These are phyloP conservation scores for Parascotia fuliginaria DNA, from an alignment of 2,888 invertebrate species.

Conservation along the genomic window DNA sequence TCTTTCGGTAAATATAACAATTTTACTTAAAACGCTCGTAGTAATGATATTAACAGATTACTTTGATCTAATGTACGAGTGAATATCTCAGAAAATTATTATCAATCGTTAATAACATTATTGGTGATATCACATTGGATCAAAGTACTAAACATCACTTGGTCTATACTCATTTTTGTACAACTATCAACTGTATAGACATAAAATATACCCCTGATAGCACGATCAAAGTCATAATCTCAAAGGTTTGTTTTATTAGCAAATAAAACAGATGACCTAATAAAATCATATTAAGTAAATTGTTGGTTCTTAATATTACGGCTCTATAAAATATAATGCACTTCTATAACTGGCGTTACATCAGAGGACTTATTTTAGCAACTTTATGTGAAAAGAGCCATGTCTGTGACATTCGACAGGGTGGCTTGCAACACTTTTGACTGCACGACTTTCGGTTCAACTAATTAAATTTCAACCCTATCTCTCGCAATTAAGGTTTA, in stretches of 20 bases:
- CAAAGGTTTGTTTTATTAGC: conserved; percentile 16
- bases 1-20: too few species aligned
- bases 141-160: too few species aligned
- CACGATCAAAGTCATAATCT: conserved; percentile 11
- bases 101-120: too few species aligned
- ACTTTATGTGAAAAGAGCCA: conserved; percentile 67
- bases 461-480: conserved; percentile 51
- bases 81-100: too few species aligned
- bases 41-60: too few species aligned
- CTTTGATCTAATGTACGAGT: too few species aligned
- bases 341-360: conserved; percentile 61
- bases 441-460: conserved; percentile 22
- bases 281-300: conserved; percentile 55
- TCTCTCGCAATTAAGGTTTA: conserved; percentile 34
- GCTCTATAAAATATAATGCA: conserved; percentile 59
- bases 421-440: conserved; percentile 67
- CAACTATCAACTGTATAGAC: too few species aligned
- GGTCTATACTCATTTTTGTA: too few species aligned
- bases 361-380: conserved; percentile 75
- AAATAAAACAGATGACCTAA: conserved; percentile 30
- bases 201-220: neutral
- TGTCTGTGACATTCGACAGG: conserved; percentile 74
- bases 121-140: too few species aligned
- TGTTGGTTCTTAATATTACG: conserved; percentile 53
- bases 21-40: too few species aligned